Evolutionary conservation across 2,888 invertebrate genomes (phyloP).

Genomic region (Polydrusus tereticollis): DNA sequence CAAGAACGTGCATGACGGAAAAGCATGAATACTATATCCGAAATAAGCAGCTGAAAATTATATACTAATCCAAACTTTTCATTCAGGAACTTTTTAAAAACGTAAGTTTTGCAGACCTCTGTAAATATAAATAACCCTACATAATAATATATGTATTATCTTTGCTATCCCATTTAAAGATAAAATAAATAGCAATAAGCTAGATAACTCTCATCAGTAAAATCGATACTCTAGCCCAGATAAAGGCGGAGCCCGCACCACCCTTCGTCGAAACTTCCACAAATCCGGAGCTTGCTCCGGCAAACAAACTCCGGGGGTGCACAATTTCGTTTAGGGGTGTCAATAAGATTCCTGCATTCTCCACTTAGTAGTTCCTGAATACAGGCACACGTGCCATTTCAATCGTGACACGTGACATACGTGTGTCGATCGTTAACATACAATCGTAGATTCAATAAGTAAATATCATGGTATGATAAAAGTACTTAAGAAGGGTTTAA

Average conservation of each 20-base stretch:
- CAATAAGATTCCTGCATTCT: conserved; percentile 29
- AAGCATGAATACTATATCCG: too few species aligned
- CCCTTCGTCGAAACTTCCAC: conserved; percentile 29
- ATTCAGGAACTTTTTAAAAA: too few species aligned
- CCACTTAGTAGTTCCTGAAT: conserved; percentile 27
- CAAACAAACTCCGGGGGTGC: conserved; percentile 41
- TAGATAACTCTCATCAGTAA: conserved; percentile 25
- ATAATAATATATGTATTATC: neutral
- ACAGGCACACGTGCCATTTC: conserved; percentile 29
- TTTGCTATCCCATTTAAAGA: neutral
- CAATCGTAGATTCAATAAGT: neutral
- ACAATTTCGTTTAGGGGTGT: conserved; percentile 17
- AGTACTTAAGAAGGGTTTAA: neutral
- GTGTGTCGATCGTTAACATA: conserved; percentile 44
- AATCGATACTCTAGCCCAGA: conserved; percentile 27
- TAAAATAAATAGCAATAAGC: neutral
- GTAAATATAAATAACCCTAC: too few species aligned
- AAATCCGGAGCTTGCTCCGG: conserved; percentile 36
- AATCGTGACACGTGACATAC: conserved; percentile 6
- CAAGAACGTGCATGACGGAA: too few species aligned
- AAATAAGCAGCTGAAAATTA: too few species aligned
- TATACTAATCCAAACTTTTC: too few species aligned
- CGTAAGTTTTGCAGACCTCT: too few species aligned
- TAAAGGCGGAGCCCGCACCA: conserved; percentile 36
- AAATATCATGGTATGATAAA: conserved; percentile 16